A percentile compares a stretch with the other conserved stretches of the same genome.
Conservation (phyloP, 2,113 vertebrate species). For the Entosphenus tridentatus region DNA sequence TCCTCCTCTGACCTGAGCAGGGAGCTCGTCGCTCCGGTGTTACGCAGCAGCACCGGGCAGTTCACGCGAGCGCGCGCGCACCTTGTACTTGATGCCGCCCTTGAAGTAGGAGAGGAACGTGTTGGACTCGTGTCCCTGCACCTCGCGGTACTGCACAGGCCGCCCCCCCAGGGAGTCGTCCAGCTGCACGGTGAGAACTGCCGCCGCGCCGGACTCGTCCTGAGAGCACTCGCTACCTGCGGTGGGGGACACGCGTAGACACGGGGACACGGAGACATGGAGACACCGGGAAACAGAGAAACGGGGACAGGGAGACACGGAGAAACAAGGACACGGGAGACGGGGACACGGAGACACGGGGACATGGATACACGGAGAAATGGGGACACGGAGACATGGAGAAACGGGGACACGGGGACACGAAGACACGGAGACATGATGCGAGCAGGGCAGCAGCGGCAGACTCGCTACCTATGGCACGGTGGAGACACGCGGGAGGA, state of each 20-base stretch:
- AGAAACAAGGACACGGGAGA: not conserved
- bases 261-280: too few relatives aligned
- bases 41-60: too few relatives aligned
- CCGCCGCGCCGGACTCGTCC: constrained; percentile 51
- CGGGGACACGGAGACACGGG: too few relatives aligned
- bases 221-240: constrained; percentile 43
- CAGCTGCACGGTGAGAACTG: constrained; percentile 52
- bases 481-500: too few relatives aligned
- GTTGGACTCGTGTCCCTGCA: constrained; percentile 44
- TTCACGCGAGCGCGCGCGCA: constrained; percentile 13
- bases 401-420: too few relatives aligned
- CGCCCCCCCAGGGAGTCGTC: constrained; percentile 42
- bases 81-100: constrained; percentile 53
- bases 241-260: not conserved
- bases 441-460: too few relatives aligned
- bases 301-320: not conserved
- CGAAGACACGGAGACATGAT: too few relatives aligned
- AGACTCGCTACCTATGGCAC: too few relatives aligned
- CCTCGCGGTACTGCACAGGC: constrained; percentile 44
- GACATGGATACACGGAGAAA: not conserved
- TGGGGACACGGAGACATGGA: too few relatives aligned
- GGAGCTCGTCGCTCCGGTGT: too few relatives aligned
- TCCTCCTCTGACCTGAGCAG: too few relatives aligned
- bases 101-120: constrained; percentile 66
- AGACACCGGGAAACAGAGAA: not conserved